Evolutionary conservation across 2,797 vertebrate genomes (phyloP).

Genomic region (Pangasius sanitwongsei): DNA sequence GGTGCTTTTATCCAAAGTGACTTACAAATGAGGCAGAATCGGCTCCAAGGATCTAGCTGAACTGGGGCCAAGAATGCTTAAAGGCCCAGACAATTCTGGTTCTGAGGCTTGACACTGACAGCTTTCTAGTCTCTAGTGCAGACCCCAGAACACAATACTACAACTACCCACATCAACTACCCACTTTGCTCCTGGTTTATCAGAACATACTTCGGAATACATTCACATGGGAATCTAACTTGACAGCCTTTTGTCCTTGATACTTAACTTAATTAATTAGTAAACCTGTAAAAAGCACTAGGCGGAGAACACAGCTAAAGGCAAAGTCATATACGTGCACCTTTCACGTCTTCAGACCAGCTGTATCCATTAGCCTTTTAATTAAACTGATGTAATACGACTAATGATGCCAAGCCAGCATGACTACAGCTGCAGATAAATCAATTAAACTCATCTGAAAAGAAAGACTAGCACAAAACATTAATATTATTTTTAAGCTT

Average conservation of each 20-base stretch:
- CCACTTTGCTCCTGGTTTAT: not conserved
- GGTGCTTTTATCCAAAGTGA: slow-evolving; percentile 20
- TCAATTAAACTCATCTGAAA: not conserved
- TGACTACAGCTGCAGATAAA: not conserved
- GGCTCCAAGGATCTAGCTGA: not conserved
- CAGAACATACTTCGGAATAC: not conserved
- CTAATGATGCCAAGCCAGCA: not conserved
- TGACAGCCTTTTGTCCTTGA: not conserved
- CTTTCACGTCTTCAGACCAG: not conserved
- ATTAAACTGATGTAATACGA: not conserved
- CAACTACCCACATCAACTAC: not conserved
- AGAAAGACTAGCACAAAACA: not conserved
- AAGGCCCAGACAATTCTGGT: not conserved
- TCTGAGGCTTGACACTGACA: not conserved
- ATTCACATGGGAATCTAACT: not conserved
- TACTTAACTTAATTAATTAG: not conserved
- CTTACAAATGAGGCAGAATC: not conserved
- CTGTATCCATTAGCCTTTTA: slow-evolving; percentile 6
- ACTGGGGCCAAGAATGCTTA: not conserved
- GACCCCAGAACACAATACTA: not conserved
- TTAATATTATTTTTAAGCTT: not conserved
- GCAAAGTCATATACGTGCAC: not conserved
- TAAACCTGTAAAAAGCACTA: not conserved
- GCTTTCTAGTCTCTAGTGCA: not conserved
- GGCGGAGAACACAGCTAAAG: not conserved